Base-by-base conservation (phyloP, 2,113 vertebrate species). In the Varanus salvator region DNA sequence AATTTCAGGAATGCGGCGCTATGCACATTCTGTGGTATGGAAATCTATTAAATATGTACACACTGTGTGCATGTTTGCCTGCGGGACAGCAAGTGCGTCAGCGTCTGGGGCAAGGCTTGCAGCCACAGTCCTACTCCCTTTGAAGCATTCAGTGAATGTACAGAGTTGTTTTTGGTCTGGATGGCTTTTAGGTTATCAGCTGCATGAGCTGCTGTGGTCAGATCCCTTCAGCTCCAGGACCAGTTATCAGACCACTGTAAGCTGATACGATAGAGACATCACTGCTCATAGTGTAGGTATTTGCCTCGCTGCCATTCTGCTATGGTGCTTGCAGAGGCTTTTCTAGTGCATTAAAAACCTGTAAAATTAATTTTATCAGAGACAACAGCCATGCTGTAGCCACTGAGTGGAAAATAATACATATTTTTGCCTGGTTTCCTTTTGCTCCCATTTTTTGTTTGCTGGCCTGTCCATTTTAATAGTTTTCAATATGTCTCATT, bases 401-500 rank as follows among this genome's bases (percentile, higher is more conserved):
- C 31, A 6, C 8, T 64, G 17, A 34, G 52, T 34, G 80, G 52
- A 12, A 66, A 83, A 14, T 5, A 12, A 6, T 83, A 29, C 34
- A 6, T 83, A 29, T 23, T 38, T 66, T 11, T 11, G 25, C 38
- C 86, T 90, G 84, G 80, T 92, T 93, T 94, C 86, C 88, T 95
- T 96, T 92, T 60, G 29, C 29, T n/a, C 4, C 71, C 80, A 66
- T 44, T 14, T 71, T 95, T 94, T 89, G 89, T 92, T 95, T 95
- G 76, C 93, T 93, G 94, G 88, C 83, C 90, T 89, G 86, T 94
- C 94, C 92, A 91, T 48, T 95, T 96, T 95, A 94, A 95, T 95
- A 93, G 92, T 92, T 96, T 96, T 96, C 95, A 94, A 96, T 90
- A 93, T 94, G 95, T 95, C 95, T 11, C 7, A 90, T 96, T 96